Evolutionary conservation across 2,113 vertebrate genomes (phyloP).

Genomic region (Catharus bicknelli): DNA sequence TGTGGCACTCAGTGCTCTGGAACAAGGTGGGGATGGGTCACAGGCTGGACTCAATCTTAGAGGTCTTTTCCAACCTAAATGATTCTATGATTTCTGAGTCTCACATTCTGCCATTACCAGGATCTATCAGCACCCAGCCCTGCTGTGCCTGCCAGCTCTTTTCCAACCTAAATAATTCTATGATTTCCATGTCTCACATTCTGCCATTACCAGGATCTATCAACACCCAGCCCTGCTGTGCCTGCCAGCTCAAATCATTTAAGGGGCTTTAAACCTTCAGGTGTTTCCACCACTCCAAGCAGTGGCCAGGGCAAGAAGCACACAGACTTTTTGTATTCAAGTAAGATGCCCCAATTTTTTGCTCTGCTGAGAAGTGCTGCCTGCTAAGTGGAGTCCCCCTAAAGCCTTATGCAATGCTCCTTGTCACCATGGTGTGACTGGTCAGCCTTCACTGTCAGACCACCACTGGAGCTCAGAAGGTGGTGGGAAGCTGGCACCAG

Average conservation of each 20-base stretch:
- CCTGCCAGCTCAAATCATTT: rapidly evolving
- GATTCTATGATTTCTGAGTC: too few relatives aligned
- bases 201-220: background rate
- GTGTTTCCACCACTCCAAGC: background rate
- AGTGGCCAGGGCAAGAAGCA: background rate
- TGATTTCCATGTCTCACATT: too few relatives aligned
- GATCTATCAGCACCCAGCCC: background rate
- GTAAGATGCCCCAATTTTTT: background rate
- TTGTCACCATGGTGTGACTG: background rate
- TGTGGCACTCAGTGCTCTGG: background rate
- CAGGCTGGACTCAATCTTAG: rapidly evolving
- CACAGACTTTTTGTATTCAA: rapidly evolving
- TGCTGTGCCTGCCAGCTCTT: too few relatives aligned
- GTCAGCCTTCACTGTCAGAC: background rate
- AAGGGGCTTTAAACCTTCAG: rapidly evolving
- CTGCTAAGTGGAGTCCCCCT: too few relatives aligned
- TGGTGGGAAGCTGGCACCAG: background rate
- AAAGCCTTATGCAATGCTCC: background rate
- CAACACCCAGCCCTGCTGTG: background rate
- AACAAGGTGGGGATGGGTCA: rapidly evolving
- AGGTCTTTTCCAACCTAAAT: background rate
- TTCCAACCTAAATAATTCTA: too few relatives aligned
- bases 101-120: too few relatives aligned
- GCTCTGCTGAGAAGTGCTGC: background rate
- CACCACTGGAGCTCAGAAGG: background rate